Evolutionary conservation across 2,797 vertebrate species (phyloP).

Genomic region (Xerus rutilus): DNA sequence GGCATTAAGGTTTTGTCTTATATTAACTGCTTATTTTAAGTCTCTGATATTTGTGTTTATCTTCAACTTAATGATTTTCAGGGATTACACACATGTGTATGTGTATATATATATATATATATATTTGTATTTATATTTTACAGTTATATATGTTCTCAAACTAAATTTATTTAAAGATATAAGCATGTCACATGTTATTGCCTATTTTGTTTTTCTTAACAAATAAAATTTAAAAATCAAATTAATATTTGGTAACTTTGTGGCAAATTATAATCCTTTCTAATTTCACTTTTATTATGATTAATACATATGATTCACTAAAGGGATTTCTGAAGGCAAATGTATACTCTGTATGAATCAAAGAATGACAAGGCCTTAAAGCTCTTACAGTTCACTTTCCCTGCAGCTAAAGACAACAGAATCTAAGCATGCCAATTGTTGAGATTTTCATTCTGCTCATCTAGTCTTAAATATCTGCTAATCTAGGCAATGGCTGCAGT

Average conservation of each 20-base stretch:
- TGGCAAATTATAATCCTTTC: conserved; percentile 47
- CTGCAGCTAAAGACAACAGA: conserved; percentile 39
- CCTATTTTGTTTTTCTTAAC: conserved; percentile 13
- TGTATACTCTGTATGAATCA: background rate
- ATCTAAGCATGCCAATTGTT: conserved; percentile 15
- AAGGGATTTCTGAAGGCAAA: conserved; percentile 26
- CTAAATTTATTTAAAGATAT: conserved; percentile 12
- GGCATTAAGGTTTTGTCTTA: conserved; percentile 30
- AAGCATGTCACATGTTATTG: background rate
- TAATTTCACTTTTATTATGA: background rate
- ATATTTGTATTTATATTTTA: background rate
- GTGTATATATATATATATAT: background rate
- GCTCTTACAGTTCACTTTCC: conserved; percentile 33
- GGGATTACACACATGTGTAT: background rate
- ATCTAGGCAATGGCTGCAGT: conserved; percentile 80
- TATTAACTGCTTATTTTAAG: background rate
- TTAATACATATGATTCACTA: background rate
- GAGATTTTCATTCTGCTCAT: conserved; percentile 66
- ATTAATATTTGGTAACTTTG: background rate
- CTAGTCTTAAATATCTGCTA: conserved; percentile 74
- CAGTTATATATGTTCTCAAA: background rate
- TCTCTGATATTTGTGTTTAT: conserved; percentile 3
- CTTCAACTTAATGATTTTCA: background rate
- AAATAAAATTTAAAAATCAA: conserved; percentile 52
- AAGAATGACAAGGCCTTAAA: background rate